Evolutionary conservation across 2,888 invertebrate genomes (phyloP).

Genomic region (Diabrotica balteata): DNA sequence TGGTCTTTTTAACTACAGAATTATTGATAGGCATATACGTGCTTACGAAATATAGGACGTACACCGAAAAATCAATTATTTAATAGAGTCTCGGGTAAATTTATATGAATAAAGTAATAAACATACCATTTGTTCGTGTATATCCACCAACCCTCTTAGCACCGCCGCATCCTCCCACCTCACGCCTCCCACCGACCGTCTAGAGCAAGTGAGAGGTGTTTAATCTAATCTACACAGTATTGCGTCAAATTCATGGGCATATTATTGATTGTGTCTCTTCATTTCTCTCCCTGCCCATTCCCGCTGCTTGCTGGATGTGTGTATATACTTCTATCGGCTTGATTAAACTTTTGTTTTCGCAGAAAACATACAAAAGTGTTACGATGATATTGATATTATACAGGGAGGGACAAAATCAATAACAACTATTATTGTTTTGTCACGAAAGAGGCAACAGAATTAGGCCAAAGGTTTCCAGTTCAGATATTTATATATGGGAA

Average conservation of each 20-base stretch:
- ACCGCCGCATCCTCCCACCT: too few species aligned
- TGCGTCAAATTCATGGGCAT: conserved; percentile 51
- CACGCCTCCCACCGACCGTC: too few species aligned
- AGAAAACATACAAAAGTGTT: conserved; percentile 20
- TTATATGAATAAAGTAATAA: too few species aligned
- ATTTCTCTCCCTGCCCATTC: conserved; percentile 34
- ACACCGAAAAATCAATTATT: too few species aligned
- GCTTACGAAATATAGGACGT: too few species aligned
- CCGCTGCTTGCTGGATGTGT: conserved; percentile 6
- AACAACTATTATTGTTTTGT: background rate
- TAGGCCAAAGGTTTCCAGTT: background rate
- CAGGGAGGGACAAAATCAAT: conserved; percentile 9
- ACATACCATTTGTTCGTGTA: too few species aligned
- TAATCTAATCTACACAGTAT: conserved; percentile 53
- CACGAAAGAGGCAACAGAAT: background rate
- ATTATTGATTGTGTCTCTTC: conserved; percentile 49
- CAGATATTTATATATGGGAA: too few species aligned
- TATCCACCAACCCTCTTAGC: too few species aligned
- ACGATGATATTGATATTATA: conserved; percentile 15
- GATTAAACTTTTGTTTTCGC: conserved; percentile 31
- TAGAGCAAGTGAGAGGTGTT: conserved; percentile 39
- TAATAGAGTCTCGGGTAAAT: too few species aligned
- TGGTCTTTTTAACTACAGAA: too few species aligned
- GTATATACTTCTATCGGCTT: conserved; percentile 17
- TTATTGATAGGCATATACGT: too few species aligned